These are phyloP conservation scores for Drosophila sulfurigaster DNA, from an alignment of 1,140 invertebrate genomes.

Conservation along the genomic window DNA sequence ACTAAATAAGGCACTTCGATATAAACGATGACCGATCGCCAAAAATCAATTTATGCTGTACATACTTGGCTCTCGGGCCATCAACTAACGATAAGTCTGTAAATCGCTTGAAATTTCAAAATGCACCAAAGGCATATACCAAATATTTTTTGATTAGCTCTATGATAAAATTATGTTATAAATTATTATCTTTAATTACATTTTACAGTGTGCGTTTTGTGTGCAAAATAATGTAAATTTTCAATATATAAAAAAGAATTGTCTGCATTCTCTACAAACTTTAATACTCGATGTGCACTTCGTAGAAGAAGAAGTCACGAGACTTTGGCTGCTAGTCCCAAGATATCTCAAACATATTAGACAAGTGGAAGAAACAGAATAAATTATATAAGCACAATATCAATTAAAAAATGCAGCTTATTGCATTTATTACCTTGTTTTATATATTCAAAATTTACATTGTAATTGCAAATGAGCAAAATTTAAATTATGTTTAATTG, in stretches of 20 bases:
- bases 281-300: not conserved
- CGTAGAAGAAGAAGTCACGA: not conserved
- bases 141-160: constrained; percentile 36
- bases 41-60: constrained; percentile 33
- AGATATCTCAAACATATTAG: not conserved
- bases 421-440: constrained; percentile 14
- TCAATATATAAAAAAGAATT: not conserved
- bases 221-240: constrained; percentile 8
- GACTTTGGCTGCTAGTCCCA: not conserved
- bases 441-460: constrained; percentile 2
- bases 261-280: not conserved
- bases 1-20: constrained; percentile 30
- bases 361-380: not conserved
- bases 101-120: constrained; percentile 37
- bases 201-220: not conserved
- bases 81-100: constrained; percentile 56
- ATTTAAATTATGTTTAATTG: no score
- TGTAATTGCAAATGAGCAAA: not conserved
- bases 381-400: not conserved
- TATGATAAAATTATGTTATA: constrained; percentile 1
- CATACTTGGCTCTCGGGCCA: constrained; percentile 36
- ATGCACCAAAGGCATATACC: constrained; percentile 72
- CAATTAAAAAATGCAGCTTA: not conserved
- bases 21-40: constrained; percentile 2
- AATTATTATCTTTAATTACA: not conserved